Percentiles rank a stretch among this genome's conserved stretches.
Evolutionary conservation across 2,113 vertebrate genomes (phyloP).

Genomic region (Lontra canadensis): DNA sequence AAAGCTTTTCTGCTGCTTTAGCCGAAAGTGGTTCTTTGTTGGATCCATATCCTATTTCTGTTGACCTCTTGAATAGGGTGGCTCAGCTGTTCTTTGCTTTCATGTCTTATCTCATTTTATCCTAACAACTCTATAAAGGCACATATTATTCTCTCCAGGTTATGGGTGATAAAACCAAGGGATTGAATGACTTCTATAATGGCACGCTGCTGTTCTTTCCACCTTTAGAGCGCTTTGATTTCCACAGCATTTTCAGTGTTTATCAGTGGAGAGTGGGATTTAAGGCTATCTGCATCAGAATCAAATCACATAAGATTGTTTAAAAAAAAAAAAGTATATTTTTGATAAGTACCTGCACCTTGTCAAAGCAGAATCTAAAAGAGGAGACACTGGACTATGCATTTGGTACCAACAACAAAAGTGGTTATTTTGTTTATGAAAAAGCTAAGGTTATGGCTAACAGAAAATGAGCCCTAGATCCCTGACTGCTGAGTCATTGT

Average conservation of each 20-base stretch:
- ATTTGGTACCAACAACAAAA: neutral
- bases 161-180: constrained; percentile 52
- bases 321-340: neutral
- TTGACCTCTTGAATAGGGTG: constrained; percentile 56
- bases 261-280: neutral
- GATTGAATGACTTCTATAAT: constrained; percentile 34
- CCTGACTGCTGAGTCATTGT: neutral
- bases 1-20: constrained; percentile 52
- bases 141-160: constrained; percentile 30
- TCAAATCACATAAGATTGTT: constrained; percentile 13
- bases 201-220: neutral
- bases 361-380: neutral
- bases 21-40: constrained; percentile 46
- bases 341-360: neutral
- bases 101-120: constrained; percentile 61
- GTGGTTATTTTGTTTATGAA: neutral
- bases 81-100: constrained; percentile 57
- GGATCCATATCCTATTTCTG: constrained; percentile 52
- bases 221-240: constrained; percentile 47
- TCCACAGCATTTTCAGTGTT: constrained; percentile 6
- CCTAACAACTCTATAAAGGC: constrained; percentile 60
- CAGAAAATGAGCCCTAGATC: neutral
- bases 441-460: neutral
- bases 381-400: neutral
- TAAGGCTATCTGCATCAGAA: neutral